Conservation (phyloP, 1,140 invertebrate species). For the Ceratoteleas bidentatus region DNA sequence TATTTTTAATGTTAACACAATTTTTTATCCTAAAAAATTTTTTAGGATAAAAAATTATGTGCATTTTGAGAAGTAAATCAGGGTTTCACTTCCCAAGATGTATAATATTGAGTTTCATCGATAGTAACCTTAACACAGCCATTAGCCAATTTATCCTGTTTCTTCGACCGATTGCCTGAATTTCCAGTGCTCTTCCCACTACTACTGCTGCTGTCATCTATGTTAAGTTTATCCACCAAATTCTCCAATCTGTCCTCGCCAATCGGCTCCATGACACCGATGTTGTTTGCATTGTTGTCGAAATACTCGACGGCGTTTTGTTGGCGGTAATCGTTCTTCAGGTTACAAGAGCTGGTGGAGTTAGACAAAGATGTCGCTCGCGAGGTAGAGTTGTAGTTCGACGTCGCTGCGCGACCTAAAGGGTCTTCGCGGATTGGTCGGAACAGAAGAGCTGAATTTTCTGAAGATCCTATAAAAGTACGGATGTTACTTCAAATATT, state of each 20-base stretch:
- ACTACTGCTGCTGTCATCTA: constrained; percentile 67
- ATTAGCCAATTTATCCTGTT: constrained; percentile 71
- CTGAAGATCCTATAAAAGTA: constrained; percentile 38
- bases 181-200: constrained; percentile 66
- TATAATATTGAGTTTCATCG: too few relatives aligned
- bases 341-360: constrained; percentile 74
- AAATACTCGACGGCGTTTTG: constrained; percentile 78
- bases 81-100: too few relatives aligned
- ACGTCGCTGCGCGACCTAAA: constrained; percentile 51
- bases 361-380: constrained; percentile 71
- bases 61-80: constrained; percentile 9
- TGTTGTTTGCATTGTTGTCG: constrained; percentile 81
- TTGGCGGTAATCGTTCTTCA: constrained; percentile 75
- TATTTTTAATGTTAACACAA: too few relatives aligned
- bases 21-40: too few relatives aligned
- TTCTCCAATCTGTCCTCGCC: constrained; percentile 71
- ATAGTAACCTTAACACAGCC: constrained; percentile 69
- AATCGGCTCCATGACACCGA: constrained; percentile 60
- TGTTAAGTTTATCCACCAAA: constrained; percentile 75
- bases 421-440: constrained; percentile 78
- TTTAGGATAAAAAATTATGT: too few relatives aligned
- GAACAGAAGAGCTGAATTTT: constrained; percentile 71
- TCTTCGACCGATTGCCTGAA: constrained; percentile 41
- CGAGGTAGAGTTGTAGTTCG: constrained; percentile 61
- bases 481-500: not conserved